Evolutionary conservation across 1,140 invertebrate genomes (phyloP).

Genomic region (Leucophenga varia): DNA sequence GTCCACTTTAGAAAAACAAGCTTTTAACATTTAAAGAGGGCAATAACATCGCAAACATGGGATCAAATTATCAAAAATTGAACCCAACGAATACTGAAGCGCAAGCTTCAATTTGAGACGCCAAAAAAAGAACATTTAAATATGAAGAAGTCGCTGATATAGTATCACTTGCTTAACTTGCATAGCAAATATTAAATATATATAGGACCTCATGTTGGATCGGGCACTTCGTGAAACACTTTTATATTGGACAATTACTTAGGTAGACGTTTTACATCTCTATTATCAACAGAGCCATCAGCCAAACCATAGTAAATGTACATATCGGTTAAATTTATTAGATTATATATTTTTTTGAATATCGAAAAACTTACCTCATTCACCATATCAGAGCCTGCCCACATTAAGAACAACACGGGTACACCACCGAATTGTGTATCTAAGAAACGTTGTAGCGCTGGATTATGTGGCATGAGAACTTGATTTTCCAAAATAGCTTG

Average conservation of each 20-base stretch:
- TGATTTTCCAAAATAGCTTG: slow-evolving; percentile 32
- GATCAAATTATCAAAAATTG: no score
- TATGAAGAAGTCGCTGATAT: no score
- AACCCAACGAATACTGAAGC: no score
- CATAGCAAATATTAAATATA: slow-evolving; percentile 61
- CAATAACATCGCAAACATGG: no score
- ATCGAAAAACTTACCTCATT: slow-evolving; percentile 22
- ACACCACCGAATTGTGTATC: slow-evolving; percentile 36
- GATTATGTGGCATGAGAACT: slow-evolving; percentile 37
- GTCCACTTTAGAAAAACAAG: no score
- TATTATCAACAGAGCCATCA: slow-evolving; percentile 62
- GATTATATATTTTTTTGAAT: slow-evolving; percentile 58
- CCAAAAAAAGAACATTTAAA: no score
- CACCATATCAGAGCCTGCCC: slow-evolving; percentile 26
- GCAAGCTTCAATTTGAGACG: no score
- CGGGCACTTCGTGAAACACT: slow-evolving; percentile 50
- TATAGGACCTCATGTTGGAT: slow-evolving; percentile 59
- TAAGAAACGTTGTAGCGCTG: slow-evolving; percentile 27
- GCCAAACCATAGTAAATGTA: slow-evolving; percentile 65
- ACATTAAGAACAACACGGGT: slow-evolving; percentile 34
- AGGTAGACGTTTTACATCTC: slow-evolving; percentile 56
- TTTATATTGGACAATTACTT: slow-evolving; percentile 55
- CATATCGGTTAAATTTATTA: slow-evolving; percentile 60
- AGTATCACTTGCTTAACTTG: slow-evolving; percentile 57
- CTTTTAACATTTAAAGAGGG: no score